phyloP scores from a whole-genome alignment of 2,113 vertebrate species.

The Xerus inauris region DNA sequence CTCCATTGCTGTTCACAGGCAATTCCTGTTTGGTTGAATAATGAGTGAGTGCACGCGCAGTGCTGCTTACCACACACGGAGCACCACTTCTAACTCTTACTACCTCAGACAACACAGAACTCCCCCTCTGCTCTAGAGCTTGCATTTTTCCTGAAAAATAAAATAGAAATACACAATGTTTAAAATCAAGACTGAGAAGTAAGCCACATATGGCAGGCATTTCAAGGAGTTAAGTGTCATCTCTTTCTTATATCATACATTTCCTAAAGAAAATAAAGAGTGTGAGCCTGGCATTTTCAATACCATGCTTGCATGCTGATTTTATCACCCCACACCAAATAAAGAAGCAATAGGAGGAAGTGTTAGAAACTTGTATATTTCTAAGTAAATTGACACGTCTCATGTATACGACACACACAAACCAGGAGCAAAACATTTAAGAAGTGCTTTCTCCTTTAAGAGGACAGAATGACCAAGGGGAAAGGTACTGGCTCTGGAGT shows the following conservation, averaged over 20 bases:
- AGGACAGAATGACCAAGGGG: background rate
- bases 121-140: background rate
- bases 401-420: background rate
- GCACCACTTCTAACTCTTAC: background rate
- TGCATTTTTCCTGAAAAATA: background rate
- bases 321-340: background rate
- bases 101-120: background rate
- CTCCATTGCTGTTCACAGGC: background rate
- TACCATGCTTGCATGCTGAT: background rate
- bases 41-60: background rate
- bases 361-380: background rate
- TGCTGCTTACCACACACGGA: background rate
- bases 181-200: background rate
- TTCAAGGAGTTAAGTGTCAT: background rate
- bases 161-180: background rate
- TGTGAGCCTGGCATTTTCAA: background rate
- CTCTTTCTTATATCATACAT: background rate
- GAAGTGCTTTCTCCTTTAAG: background rate
- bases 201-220: background rate
- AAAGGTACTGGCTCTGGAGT: background rate
- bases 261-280: background rate
- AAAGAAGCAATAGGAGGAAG: background rate
- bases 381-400: background rate
- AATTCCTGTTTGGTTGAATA: background rate
- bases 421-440: background rate